Conservation (phyloP, 1,140 invertebrate species). For the Venturia canescens region DNA sequence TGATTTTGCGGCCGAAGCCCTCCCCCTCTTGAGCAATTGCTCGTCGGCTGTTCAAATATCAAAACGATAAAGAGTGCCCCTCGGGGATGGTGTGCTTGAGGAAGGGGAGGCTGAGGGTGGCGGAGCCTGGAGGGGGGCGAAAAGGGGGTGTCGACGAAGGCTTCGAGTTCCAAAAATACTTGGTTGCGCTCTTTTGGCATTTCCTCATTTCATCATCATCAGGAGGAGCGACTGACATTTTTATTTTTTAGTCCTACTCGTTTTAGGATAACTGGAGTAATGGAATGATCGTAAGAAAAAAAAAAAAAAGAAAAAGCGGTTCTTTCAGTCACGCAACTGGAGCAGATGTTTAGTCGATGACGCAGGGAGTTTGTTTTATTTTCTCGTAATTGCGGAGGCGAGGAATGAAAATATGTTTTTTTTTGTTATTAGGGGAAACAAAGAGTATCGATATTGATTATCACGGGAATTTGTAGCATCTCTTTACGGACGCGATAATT, state of each 20-base stretch:
- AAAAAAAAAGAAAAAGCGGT: too few relatives aligned
- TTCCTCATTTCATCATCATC: not conserved
- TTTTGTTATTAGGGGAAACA: too few relatives aligned
- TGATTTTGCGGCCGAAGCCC: not conserved
- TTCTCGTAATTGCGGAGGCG: too few relatives aligned
- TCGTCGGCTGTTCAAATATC: constrained; percentile 24
- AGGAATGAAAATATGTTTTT: too few relatives aligned
- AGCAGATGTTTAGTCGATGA: too few relatives aligned
- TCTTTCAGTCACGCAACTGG: too few relatives aligned
- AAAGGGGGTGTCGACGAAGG: not conserved
- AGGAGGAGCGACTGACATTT: not conserved
- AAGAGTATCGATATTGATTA: too few relatives aligned
- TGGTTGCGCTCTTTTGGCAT: not conserved
- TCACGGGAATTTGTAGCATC: too few relatives aligned
- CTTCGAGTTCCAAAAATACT: not conserved
- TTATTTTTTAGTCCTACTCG: too few relatives aligned
- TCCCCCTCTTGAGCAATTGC: constrained; percentile 3
- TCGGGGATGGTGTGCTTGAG: not conserved
- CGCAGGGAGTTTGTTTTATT: too few relatives aligned
- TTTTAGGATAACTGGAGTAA: too few relatives aligned
- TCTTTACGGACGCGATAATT: too few relatives aligned
- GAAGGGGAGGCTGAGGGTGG: not conserved
- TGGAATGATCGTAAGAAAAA: not conserved
- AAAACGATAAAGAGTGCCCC: not conserved
- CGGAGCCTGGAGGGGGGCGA: not conserved